Base-by-base conservation (phyloP, 1,140 invertebrate genomes). In the Arctopsyche grandis region DNA sequence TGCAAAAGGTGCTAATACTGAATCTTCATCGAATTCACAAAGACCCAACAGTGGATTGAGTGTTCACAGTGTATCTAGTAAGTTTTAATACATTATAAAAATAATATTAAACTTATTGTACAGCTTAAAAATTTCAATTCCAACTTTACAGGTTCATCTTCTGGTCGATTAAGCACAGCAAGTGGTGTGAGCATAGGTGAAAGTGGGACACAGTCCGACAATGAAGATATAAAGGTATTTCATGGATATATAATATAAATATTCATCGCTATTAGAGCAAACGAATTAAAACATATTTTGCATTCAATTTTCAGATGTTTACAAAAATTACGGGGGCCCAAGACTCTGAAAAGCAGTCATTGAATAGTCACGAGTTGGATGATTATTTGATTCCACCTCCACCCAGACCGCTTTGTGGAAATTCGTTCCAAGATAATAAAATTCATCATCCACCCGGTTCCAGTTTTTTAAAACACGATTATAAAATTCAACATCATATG, bases 121-220 rank as follows among this genome's bases (percentile, higher is more conserved):
- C n/a, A n/a, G n/a, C n/a, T n/a, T n/a, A n/a, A n/a, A n/a, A n/a
- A n/a, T 66, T 9, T 66, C 9, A 66, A n/a, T 19, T 9, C n/a
- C n/a, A n/a, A n/a, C n/a, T n/a, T n/a, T n/a, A n/a, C n/a, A 93
- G 92, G 92, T 87, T 94, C 93, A 0, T 95, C 94, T 0, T 95
- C 94, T 5, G 94, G 94, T 1, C 90, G 94, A 29, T 91, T 95
- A 81, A 95, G 94, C 83, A 94, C 92, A 0, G 92, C 91, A 0
- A 95, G 94, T 83, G 93, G 93, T 0, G 92, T 91, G 21, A 95
- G 94, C 83, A 88, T 94, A 0, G 94, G 93, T 0, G 95, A 96
- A 83, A 95, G 94, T 83, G 94, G 94, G 71, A 94, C 94, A 0
- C 94, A 95, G 85, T 96, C 94, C 0, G 94, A 96, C 84, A 91